phyloP scores from a whole-genome alignment of 2,113 vertebrate genomes.

The Centropristis striata region DNA sequence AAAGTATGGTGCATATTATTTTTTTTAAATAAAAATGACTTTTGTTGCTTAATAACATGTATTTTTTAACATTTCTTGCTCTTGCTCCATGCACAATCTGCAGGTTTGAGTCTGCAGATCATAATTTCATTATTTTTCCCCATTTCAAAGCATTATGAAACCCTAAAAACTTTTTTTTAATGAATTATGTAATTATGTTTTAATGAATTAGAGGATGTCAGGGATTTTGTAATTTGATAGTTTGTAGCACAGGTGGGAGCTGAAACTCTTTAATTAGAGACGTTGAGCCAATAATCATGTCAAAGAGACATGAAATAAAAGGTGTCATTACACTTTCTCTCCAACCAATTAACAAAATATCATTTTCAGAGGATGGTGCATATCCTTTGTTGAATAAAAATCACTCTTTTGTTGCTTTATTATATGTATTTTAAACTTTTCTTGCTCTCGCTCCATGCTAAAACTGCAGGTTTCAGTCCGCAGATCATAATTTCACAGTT shows the following conservation, averaged over 20 bases:
- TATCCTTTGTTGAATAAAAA: not conserved
- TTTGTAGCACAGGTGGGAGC: conserved; percentile 53
- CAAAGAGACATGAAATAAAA: not conserved
- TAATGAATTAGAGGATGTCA: conserved; percentile 54
- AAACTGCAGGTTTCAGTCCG: not conserved
- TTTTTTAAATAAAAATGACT: not conserved
- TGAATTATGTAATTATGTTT: conserved; percentile 12
- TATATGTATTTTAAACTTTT: not conserved
- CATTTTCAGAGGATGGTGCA: not conserved
- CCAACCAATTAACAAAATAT: too few species aligned
- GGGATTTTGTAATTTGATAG: conserved; percentile 35
- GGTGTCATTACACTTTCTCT: not conserved
- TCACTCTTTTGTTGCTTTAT: not conserved
- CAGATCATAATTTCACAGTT: conserved; percentile 4
- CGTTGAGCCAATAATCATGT: not conserved
- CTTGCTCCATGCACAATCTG: not conserved
- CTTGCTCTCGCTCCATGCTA: not conserved
- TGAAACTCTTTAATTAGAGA: not conserved
- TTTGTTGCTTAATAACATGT: not conserved
- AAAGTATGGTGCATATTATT: not conserved
- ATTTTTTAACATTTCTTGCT: not conserved
- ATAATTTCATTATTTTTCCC: not conserved
- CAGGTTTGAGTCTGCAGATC: not conserved
- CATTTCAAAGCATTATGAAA: not conserved
- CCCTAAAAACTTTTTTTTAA: not conserved